Percentiles rank a stretch among this genome's conserved stretches.
These are phyloP conservation scores for Eupithecia vulgata DNA, from an alignment of 2,888 invertebrate genomes.

Conservation along the genomic window DNA sequence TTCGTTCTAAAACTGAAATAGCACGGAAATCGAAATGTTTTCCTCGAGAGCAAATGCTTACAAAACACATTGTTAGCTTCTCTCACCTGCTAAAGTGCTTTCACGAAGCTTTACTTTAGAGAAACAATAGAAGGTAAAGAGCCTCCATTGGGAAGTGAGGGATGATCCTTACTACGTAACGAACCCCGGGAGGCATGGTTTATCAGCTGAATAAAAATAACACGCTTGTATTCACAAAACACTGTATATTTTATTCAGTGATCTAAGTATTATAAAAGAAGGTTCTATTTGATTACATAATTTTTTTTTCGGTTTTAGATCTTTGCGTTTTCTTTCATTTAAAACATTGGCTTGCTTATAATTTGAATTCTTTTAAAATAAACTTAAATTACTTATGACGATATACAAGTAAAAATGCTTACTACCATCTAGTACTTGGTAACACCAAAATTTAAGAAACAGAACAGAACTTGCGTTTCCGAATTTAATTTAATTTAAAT, in stretches of 20 bases:
- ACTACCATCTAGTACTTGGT: no score
- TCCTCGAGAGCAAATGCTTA: not conserved
- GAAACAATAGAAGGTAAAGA: constrained; percentile 46
- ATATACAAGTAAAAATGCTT: no score
- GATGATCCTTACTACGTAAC: constrained; percentile 64
- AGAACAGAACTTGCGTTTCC: no score
- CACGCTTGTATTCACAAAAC: constrained; percentile 40
- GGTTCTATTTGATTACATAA: not conserved
- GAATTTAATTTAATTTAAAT: no score
- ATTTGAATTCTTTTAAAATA: no score
- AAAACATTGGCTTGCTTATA: not conserved
- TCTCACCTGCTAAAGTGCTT: constrained; percentile 39
- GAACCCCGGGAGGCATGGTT: constrained; percentile 68
- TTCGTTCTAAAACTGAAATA: not conserved
- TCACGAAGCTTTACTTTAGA: constrained; percentile 41
- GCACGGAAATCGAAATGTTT: not conserved
- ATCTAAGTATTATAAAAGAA: not conserved
- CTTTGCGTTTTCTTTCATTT: not conserved
- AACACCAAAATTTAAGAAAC: no score
- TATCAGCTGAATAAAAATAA: constrained; percentile 68
- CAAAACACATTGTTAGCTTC: constrained; percentile 23
- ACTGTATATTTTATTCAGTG: constrained; percentile 21
- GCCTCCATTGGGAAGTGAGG: constrained; percentile 53
- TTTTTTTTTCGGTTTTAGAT: not conserved
- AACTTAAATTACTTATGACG: no score